phyloP scores from a whole-genome alignment of 1,140 invertebrate genomes.

The Alviniconcha marisindica region DNA sequence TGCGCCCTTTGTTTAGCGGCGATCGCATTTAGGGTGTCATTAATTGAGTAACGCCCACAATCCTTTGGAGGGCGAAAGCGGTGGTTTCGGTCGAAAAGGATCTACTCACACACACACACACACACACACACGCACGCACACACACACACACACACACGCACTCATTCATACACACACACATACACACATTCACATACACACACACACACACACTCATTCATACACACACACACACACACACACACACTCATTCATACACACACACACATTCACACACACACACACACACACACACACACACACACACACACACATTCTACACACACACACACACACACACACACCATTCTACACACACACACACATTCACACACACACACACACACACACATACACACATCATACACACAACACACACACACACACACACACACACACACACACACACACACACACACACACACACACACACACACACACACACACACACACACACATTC shows the following conservation, averaged over 20 bases:
- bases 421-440: background rate
- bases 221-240: background rate
- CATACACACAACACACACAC: background rate
- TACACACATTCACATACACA: background rate
- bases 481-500: too few relatives aligned
- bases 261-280: conserved; percentile 1
- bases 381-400: background rate
- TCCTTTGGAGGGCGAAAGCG: too few relatives aligned
- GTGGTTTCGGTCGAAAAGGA: too few relatives aligned
- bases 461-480: too few relatives aligned
- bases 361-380: conserved; percentile 13
- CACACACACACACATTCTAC: background rate
- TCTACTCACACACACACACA: background rate
- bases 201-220: background rate
- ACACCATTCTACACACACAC: background rate
- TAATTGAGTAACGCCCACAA: too few relatives aligned
- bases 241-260: background rate
- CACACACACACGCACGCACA: background rate
- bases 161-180: background rate
- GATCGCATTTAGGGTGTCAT: too few relatives aligned
- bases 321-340: background rate
- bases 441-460: too few relatives aligned
- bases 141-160: background rate
- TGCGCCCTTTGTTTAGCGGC: too few relatives aligned
- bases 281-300: conserved; percentile 5